Evolutionary conservation across 2,888 invertebrate genomes (phyloP), one percentile per base, ranked within the genome.

Genomic region (Polydrusus pterygomalis): DNA sequence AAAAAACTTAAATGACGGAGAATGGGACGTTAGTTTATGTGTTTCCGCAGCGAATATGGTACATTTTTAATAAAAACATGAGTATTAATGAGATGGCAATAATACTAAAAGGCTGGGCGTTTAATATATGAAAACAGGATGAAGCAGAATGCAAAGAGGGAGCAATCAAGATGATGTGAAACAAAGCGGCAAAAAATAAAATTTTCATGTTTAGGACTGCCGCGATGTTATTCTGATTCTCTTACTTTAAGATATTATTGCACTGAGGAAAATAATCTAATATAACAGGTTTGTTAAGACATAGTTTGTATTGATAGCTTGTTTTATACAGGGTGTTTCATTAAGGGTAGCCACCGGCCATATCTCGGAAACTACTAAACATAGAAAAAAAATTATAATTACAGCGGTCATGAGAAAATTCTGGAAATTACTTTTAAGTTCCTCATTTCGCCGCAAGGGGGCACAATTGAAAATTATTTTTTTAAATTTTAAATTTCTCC

Each of bases 131-230:
- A 18, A 38, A 60, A 38, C 58, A 60, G 58, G 38, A 38, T 60
- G 38, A 60, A 60, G 58, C 58, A 15, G 58, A 58, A 60, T 60
- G 58, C 58, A 38, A 60, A 60, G 38, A 60, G 58, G 56, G 58
- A 60, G 58, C 58, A 60, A 63, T 63, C 45, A 45, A 47, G 45
- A 63, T 45, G 45, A 63, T 63, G 45, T 63, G 45, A 45, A 45
- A 67, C 67, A 67, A 34, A 54, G 67, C 54, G 38, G 54, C 15
- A 54, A 78, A 80, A 82, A 83, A 83, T 60, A 38, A 60, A 60
- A 60, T 17, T 60, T 38, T 60, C 38, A 60, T 60, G 38, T 60
- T 60, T 38, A 38, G 30, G 25, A 38, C 11, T 18, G 13, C 56
- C 15, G 10, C 17, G 54, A 54, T 30, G 38, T 38, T 60, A 38